Evolutionary conservation across 2,888 invertebrate genomes (phyloP), one percentile per base, ranked within the genome.

Genomic region (Erpobdella octoculata): DNA sequence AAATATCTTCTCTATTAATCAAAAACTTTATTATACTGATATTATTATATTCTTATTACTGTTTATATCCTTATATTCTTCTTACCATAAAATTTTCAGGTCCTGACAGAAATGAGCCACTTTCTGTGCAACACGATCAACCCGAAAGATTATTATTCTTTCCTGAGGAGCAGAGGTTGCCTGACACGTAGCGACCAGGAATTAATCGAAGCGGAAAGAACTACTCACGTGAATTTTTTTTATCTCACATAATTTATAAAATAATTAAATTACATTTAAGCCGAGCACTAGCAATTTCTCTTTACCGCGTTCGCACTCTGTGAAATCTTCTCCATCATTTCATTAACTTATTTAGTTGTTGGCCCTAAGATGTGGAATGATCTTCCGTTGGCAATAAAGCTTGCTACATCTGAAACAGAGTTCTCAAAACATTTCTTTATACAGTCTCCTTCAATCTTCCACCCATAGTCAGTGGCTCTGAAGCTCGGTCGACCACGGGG

Each of bases 141-240:
- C 8, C 53, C 58, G 18, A 12, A 6, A n/a, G 31, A 46, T 15
- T 46, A 69, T 53, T 35, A 36, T n/a, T n/a, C 69, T 18, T 69
- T 58, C 58, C 35, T 69, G 58, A 53, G 69, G 46, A 41, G 46
- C 8, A 2, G 35, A 53, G 25, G 37, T 1, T 58, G 58, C 35
- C n/a, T 69, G 35, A 69, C 25, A 28, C 31, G 4, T n/a, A 37
- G 58, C 5, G 69, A 69, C 33, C 58, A 69, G 36, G 69, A 69
- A 31, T 21, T 53, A 5, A 69, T 69, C 21, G 12, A 9, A 21
- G 33, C 33, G 9, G 46, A 69, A 58, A 53, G 25, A 58, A 33
- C 69, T 33, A 53, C 53, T 25, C 1, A 1, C 4, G 53, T 53
- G 28, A 53, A 25, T 8, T 53, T n/a, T 53, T 12, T n/a, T n/a